phyloP scores from a whole-genome alignment of 2,113 vertebrate genomes.

The Phoenicopterus ruber region DNA sequence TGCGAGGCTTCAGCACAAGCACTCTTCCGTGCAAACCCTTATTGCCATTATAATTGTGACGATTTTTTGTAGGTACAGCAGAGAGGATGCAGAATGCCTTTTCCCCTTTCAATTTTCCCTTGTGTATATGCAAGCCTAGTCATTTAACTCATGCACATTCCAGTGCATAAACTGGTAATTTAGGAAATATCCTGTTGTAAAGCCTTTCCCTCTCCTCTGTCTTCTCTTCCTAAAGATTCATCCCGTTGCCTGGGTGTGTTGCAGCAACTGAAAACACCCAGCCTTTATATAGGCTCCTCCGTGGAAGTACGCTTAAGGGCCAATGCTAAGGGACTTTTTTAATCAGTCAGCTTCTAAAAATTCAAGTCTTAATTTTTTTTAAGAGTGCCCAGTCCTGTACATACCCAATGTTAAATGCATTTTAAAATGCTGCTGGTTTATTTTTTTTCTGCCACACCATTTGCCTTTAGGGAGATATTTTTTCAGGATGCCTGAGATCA shows the following conservation, averaged over 20 bases:
- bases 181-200: not conserved
- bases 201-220: not conserved
- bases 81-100: not conserved
- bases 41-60: not conserved
- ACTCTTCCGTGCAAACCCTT: not conserved
- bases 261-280: not conserved
- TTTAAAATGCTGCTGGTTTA: not conserved
- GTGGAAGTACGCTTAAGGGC: not conserved
- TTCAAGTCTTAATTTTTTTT: not conserved
- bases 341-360: not conserved
- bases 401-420: not conserved
- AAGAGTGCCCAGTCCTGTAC: not conserved
- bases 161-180: not conserved
- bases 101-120: not conserved
- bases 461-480: not conserved
- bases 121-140: not conserved
- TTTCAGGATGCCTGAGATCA: not conserved
- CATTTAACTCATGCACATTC: not conserved
- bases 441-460: not conserved
- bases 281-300: not conserved
- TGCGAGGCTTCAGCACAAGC: not conserved
- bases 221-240: not conserved
- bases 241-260: not conserved
- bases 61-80: not conserved
- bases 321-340: not conserved